Base-by-base conservation (phyloP, 2,797 vertebrate species). In the Percopsis omiscomaycus region DNA sequence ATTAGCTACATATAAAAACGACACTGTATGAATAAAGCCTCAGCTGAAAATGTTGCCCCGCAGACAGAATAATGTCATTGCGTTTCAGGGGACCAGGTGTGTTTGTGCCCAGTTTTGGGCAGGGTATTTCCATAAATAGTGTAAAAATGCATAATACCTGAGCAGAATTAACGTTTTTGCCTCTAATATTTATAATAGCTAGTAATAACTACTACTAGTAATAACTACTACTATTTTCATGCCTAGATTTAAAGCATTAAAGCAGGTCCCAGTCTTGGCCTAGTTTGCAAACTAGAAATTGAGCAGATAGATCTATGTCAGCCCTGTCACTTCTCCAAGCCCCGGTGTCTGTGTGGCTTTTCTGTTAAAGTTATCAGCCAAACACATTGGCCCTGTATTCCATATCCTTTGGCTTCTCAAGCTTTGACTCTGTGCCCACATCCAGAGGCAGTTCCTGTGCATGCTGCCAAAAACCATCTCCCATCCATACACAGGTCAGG, bases 361-460 rank as follows among this genome's bases (percentile, higher is more conserved):
- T 77, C 72, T 68, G 32, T 67, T 60, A 5, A 50, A 42, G 53
- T 49, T 13, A 3, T 73, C 76, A 73, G 68, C 64, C 14, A 80
- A 81, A 88, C 79, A 84, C 70, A 78, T 58, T 65, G 50, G 64
- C 52, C 54, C 57, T 65, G 67, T 72, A 4, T 78, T 78, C 55
- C 5, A 57, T 65, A 68, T 71, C 66, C 68, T 71, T 73, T 85
- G 79, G 84, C 84, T 66, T 15, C 42, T 1, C 59, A 3, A 5
- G 47, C 46, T 16, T 70, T 54, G 5, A 61, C 44, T 74, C 62
- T 0, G 52, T 9, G 63, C 68, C 79, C 69, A 77, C 68, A 76
- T 83, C 71, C 83, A 78, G 81, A 69, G 48, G 59, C 28, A 65
- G 65, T 86, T 87, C 82, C 82, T 80, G 73, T 49, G 0, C 44